These are phyloP conservation scores for Herminia tarsipennalis DNA, from an alignment of 2,888 invertebrate species.

Conservation along the genomic window DNA sequence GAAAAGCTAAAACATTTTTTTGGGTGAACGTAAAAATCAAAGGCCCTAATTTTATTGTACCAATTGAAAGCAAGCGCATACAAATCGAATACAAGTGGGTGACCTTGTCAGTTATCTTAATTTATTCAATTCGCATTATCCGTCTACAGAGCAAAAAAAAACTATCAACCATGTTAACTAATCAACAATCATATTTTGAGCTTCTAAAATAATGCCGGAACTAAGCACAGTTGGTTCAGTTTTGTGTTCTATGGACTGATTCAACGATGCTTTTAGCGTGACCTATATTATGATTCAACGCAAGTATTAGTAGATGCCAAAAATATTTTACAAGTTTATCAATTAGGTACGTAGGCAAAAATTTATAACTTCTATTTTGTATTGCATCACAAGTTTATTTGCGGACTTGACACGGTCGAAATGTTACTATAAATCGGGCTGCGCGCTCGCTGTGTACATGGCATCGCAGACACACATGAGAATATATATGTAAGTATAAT, in stretches of 20 bases:
- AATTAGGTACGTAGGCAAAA: slow-evolving; percentile 24
- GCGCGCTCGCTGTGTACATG: slow-evolving; percentile 39
- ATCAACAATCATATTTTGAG: slow-evolving; percentile 9
- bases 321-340: slow-evolving; percentile 42
- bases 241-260: slow-evolving; percentile 5
- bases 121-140: slow-evolving; percentile 56
- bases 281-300: slow-evolving; percentile 30
- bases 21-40: too few relatives aligned
- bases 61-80: slow-evolving; percentile 15
- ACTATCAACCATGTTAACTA: background rate
- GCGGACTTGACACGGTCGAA: slow-evolving; percentile 65
- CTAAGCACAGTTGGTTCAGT: too few relatives aligned
- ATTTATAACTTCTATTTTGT: slow-evolving; percentile 45
- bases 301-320: slow-evolving; percentile 46
- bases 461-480: slow-evolving; percentile 29
- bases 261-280: slow-evolving; percentile 13
- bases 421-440: slow-evolving; percentile 47
- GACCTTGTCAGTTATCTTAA: slow-evolving; percentile 63
- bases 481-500: slow-evolving; percentile 15
- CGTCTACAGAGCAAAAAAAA: slow-evolving; percentile 18
- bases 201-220: background rate
- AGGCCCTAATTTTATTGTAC: too few relatives aligned
- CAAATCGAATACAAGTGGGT: slow-evolving; percentile 25
- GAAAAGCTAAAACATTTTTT: background rate
- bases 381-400: slow-evolving; percentile 76